These are phyloP conservation scores for Melikaiella ostensackeni DNA, from an alignment of 2,888 invertebrate species.

Conservation along the genomic window DNA sequence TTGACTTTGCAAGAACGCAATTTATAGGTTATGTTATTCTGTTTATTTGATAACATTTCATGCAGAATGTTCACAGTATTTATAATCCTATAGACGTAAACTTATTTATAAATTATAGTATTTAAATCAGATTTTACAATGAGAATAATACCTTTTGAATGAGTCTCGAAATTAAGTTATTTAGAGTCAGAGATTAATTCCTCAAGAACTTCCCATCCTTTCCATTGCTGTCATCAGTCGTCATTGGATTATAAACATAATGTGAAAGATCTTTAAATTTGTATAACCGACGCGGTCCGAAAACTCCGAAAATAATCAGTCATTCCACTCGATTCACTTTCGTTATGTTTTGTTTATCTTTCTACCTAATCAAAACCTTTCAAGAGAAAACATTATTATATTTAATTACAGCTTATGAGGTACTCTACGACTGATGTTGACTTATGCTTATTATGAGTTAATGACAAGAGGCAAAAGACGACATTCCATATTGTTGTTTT, in stretches of 20 bases:
- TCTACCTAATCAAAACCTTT: neutral
- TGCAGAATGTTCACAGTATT: too few relatives aligned
- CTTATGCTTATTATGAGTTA: neutral
- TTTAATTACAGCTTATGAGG: neutral
- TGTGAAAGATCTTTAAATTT: neutral
- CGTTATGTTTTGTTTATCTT: neutral
- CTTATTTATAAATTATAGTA: neutral
- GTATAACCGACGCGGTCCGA: too few relatives aligned
- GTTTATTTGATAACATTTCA: too few relatives aligned
- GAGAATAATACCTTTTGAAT: neutral
- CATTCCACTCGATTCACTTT: neutral
- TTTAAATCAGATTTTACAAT: neutral
- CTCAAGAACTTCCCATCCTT: neutral
- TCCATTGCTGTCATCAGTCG: neutral
- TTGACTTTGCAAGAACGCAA: too few relatives aligned
- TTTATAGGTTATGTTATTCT: too few relatives aligned
- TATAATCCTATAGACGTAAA: neutral
- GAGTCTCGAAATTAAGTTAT: neutral
- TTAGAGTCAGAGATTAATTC: neutral
- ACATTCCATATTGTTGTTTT: neutral
- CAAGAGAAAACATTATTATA: neutral
- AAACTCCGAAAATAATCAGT: neutral
- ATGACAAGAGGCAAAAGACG: neutral
- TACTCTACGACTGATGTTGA: neutral
- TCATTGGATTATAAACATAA: neutral